phyloP scores from a whole-genome alignment of 2,888 invertebrate species.

The Syritta pipiens region DNA sequence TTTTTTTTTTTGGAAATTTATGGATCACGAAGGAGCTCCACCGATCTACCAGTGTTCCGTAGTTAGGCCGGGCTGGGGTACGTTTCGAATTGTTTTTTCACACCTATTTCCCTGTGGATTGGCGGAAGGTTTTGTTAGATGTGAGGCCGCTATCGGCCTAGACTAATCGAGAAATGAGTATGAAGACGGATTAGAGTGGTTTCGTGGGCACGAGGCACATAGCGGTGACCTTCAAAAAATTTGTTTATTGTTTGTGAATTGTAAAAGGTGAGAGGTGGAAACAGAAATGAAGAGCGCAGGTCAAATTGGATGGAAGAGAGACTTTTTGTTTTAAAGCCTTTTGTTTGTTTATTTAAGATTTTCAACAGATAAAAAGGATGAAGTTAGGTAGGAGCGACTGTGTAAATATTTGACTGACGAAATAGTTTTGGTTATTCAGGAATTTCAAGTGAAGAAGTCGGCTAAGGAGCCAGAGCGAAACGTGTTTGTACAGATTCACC shows the following conservation, averaged over 20 bases:
- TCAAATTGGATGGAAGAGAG: background rate
- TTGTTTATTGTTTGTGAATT: background rate
- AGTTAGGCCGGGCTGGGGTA: background rate
- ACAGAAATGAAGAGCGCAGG: background rate
- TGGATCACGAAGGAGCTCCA: constrained; percentile 19
- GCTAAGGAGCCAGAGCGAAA: no score
- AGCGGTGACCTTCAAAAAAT: constrained; percentile 8
- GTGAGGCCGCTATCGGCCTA: constrained; percentile 14
- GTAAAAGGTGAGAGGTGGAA: background rate
- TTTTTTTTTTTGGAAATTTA: constrained; percentile 35
- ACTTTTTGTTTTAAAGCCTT: no score
- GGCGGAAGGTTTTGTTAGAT: background rate
- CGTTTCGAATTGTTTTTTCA: constrained; percentile 32
- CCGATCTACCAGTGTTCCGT: background rate
- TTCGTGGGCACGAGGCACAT: constrained; percentile 24
- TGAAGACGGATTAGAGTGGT: constrained; percentile 5
- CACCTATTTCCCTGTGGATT: constrained; percentile 18
- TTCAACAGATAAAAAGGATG: no score
- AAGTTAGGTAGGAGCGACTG: no score
- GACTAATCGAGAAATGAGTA: constrained; percentile 10
- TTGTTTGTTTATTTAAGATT: no score
- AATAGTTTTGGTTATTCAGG: no score
- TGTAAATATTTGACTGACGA: no score
- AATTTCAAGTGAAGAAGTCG: no score
- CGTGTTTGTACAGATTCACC: no score